A percentile compares a stretch with the other conserved stretches of the same genome.
These are phyloP conservation scores for Cylindroiulus punctatus DNA, from an alignment of 2,888 invertebrate species.

Conservation along the genomic window DNA sequence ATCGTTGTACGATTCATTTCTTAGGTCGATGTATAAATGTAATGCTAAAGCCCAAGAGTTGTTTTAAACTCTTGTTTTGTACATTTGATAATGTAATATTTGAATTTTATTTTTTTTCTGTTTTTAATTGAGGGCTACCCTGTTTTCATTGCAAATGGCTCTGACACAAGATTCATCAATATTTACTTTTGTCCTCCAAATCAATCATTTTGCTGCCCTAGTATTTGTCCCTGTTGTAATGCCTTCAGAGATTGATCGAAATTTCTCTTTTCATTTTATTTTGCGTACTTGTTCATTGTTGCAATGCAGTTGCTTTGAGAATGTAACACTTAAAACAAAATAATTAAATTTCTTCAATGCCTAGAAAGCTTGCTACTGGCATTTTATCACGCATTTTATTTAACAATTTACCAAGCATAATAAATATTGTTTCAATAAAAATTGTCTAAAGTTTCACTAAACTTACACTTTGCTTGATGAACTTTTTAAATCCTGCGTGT, in stretches of 20 bases:
- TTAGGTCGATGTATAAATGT: constrained; percentile 45
- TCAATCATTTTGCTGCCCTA: background rate
- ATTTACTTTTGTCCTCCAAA: background rate
- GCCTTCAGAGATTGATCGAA: constrained; percentile 8
- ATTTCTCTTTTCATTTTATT: background rate
- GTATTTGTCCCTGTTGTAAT: background rate
- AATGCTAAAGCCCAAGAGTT: constrained; percentile 53
- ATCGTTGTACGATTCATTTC: constrained; percentile 43
- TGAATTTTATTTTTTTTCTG: constrained; percentile 29
- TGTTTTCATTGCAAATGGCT: background rate
- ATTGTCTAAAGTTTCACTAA: background rate
- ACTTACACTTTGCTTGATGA: background rate
- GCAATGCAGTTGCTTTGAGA: constrained; percentile 31
- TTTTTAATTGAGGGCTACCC: constrained; percentile 25
- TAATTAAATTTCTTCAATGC: constrained; percentile 30
- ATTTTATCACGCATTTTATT: background rate
- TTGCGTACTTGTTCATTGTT: constrained; percentile 43
- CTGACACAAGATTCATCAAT: background rate
- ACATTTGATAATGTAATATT: constrained; percentile 52
- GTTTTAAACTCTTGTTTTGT: constrained; percentile 55
- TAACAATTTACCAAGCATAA: background rate
- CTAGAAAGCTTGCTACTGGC: background rate
- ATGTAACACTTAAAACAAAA: background rate
- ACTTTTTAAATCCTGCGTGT: background rate
- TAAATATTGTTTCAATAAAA: background rate